Percentiles rank a stretch among this genome's conserved stretches.
These are phyloP conservation scores for Drosophila formosana DNA, from an alignment of 2,888 invertebrate species.

Conservation along the genomic window DNA sequence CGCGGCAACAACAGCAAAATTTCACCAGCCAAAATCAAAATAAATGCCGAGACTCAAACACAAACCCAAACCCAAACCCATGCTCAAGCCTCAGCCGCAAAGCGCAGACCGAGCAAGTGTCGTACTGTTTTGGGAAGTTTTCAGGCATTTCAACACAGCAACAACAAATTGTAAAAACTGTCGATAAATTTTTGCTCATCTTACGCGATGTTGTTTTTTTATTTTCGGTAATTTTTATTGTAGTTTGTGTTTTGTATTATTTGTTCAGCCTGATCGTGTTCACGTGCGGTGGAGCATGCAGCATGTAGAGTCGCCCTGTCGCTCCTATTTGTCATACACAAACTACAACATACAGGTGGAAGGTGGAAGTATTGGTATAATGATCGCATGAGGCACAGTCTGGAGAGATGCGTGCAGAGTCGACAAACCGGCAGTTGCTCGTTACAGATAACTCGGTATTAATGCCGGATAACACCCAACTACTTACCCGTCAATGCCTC, in stretches of 20 bases:
- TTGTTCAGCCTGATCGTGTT: constrained; percentile 42
- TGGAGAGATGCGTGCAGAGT: constrained; percentile 28
- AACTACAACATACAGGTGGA: background rate
- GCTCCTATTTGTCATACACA: constrained; percentile 28
- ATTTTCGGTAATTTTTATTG: constrained; percentile 5
- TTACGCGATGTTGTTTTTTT: constrained; percentile 4
- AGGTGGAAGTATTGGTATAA: background rate
- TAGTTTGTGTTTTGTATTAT: background rate
- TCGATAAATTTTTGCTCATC: constrained; percentile 34
- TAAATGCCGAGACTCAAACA: constrained; percentile 31
- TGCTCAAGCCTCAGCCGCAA: constrained; percentile 9
- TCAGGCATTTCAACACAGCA: constrained; percentile 54
- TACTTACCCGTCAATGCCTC: constrained; percentile 34
- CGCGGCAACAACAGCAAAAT: constrained; percentile 49
- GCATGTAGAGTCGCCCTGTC: constrained; percentile 15
- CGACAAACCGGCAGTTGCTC: constrained; percentile 47
- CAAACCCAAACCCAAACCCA: constrained; percentile 19
- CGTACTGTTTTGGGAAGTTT: constrained; percentile 32
- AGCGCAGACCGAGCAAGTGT: constrained; percentile 8
- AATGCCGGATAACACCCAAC: constrained; percentile 18
- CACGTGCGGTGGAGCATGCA: constrained; percentile 65
- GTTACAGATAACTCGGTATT: constrained; percentile 28
- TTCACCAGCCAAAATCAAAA: constrained; percentile 66
- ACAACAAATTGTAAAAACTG: constrained; percentile 17
- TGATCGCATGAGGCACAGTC: constrained; percentile 28